phyloP scores from a whole-genome alignment of 2,888 invertebrate genomes.

The Diploptera punctata region DNA sequence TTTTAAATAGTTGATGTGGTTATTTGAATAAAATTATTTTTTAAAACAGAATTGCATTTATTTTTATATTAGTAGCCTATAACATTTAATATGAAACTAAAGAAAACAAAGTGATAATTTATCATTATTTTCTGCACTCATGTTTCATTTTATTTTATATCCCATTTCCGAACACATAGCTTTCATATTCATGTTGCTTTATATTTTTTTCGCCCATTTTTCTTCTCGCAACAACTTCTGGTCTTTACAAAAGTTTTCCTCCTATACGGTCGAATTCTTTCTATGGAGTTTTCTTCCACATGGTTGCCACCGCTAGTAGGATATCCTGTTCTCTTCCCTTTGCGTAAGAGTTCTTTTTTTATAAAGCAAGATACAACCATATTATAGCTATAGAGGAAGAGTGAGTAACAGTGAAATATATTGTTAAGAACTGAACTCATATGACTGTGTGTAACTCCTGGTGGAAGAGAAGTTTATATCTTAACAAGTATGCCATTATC shows the following conservation, averaged over 20 bases:
- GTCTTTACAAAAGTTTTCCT: constrained; percentile 26
- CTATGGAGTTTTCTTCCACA: constrained; percentile 18
- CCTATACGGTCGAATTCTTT: constrained; percentile 27
- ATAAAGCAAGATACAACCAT: not conserved
- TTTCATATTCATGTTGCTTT: not conserved
- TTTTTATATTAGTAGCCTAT: too few relatives aligned
- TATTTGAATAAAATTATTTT: too few relatives aligned
- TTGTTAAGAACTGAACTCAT: not conserved
- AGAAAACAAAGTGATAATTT: too few relatives aligned
- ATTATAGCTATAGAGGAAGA: not conserved
- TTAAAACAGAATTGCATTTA: too few relatives aligned
- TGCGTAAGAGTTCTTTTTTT: not conserved
- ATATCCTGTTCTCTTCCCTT: constrained; percentile 14
- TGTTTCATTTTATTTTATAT: too few relatives aligned
- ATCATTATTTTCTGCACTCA: too few relatives aligned
- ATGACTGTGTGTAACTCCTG: not conserved
- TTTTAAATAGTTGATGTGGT: too few relatives aligned
- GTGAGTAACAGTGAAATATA: constrained; percentile 13
- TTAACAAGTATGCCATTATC: too few relatives aligned
- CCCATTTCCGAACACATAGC: too few relatives aligned
- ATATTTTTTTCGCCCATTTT: constrained; percentile 6
- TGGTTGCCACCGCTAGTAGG: constrained; percentile 1
- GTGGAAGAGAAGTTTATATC: constrained; percentile 6
- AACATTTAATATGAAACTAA: too few relatives aligned
- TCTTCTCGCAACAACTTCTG: constrained; percentile 24